Evolutionary conservation across 53 echinoderm and acorn worm genomes (phyloP).

Genomic region (Luidia sarsii): DNA sequence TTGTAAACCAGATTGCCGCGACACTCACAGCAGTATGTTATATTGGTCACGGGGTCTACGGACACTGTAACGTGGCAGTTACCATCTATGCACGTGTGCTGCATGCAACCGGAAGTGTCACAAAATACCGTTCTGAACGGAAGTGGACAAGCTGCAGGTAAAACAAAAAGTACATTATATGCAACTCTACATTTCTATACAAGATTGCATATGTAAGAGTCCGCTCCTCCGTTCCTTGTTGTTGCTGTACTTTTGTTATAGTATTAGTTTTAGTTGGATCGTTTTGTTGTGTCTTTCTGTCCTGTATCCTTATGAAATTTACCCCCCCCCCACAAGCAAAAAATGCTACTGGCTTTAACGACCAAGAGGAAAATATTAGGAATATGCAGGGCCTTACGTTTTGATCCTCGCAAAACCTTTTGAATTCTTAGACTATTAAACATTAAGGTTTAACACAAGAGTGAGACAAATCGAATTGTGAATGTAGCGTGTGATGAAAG

Average conservation of each 20-base stretch:
- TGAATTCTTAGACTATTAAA: no score
- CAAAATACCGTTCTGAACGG: background rate
- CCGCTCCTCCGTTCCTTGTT: background rate
- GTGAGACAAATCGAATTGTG: no score
- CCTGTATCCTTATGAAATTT: background rate
- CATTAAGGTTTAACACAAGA: no score
- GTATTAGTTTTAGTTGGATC: background rate
- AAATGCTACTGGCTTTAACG: background rate
- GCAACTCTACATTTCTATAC: background rate
- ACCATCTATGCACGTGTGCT: slow-evolving; percentile 14
- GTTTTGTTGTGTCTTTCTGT: background rate
- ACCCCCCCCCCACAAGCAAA: background rate
- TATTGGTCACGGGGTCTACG: background rate
- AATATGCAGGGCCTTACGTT: no score
- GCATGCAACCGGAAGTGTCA: background rate
- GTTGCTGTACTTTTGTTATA: background rate
- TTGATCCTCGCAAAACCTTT: no score
- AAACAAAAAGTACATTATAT: background rate
- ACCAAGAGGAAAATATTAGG: no score
- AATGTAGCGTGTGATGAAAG: no score
- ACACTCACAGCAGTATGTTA: slow-evolving; percentile 34
- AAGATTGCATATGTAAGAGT: background rate
- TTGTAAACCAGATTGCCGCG: slow-evolving; percentile 13
- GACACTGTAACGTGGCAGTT: background rate
- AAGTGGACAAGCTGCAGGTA: background rate